phyloP scores from a whole-genome alignment of 2,888 invertebrate genomes.

The Hirudinaria manillensis region DNA sequence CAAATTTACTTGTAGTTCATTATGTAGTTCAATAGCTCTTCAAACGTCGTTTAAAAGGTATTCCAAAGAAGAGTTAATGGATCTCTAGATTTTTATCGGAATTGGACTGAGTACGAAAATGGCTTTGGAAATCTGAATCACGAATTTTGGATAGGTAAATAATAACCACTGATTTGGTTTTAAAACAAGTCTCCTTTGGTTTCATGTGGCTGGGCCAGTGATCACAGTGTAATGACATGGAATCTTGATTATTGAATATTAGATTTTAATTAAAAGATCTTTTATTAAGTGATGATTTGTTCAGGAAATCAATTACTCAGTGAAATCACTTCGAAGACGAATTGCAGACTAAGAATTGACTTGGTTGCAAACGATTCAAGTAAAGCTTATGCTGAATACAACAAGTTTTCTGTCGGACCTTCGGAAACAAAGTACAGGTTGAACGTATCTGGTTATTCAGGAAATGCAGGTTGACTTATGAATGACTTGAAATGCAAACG shows the following conservation, averaged over 20 bases:
- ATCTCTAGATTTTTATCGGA: conserved; percentile 4
- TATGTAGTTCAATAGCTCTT: no score
- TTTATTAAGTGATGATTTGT: background rate
- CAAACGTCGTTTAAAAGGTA: conserved; percentile 4
- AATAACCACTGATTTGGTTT: no score
- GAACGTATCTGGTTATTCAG: background rate
- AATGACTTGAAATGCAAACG: background rate
- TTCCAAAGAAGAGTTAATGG: conserved; percentile 14
- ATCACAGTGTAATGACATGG: no score
- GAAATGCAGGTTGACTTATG: conserved; percentile 10
- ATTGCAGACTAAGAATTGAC: conserved; percentile 16
- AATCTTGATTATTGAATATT: no score
- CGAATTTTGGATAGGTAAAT: conserved; percentile 28
- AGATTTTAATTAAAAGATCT: background rate
- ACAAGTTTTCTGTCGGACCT: conserved; percentile 1
- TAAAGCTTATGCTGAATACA: conserved; percentile 14
- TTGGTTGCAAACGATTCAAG: background rate
- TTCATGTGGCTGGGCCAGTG: no score
- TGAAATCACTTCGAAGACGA: background rate
- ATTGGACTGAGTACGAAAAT: conserved; percentile 24
- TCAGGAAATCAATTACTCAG: conserved; percentile 10
- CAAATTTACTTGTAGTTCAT: no score
- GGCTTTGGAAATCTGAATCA: conserved; percentile 28
- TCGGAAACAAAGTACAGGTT: background rate
- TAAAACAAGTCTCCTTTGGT: no score